These are phyloP conservation scores for Erythrocebus patas DNA, from an alignment of 2,113 vertebrate species.

Conservation along the genomic window DNA sequence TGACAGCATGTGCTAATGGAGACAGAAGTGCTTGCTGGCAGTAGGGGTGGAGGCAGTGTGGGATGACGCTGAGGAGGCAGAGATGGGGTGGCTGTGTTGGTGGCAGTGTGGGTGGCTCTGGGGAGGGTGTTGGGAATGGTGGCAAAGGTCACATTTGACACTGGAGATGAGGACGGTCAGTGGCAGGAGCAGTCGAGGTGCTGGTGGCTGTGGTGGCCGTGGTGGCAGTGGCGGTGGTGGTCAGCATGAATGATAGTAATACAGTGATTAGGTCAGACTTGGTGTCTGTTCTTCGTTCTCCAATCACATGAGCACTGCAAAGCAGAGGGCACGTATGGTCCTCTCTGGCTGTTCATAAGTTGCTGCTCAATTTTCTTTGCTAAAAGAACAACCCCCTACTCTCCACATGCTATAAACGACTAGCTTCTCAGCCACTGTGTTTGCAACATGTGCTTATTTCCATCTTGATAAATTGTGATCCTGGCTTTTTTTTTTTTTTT, in stretches of 20 bases:
- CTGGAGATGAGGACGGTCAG: no score
- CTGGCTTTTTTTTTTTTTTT: not conserved
- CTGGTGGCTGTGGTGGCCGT: accelerated
- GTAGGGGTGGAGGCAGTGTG: accelerated
- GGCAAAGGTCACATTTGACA: no score
- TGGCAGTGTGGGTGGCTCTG: no score
- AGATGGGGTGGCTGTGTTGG: accelerated
- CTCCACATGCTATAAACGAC: accelerated
- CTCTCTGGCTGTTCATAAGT: not conserved
- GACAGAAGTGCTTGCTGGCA: not conserved
- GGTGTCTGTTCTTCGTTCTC: not conserved
- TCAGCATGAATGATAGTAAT: accelerated
- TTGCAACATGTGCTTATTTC: not conserved
- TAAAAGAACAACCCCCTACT: not conserved
- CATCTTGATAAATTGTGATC: accelerated
- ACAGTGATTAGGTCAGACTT: no score
- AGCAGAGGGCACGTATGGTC: accelerated
- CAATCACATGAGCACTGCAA: not conserved
- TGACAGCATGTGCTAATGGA: not conserved
- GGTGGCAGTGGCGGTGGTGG: accelerated
- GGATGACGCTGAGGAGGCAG: not conserved
- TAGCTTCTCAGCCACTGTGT: not conserved
- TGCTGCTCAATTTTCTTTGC: not conserved
- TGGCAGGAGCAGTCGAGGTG: no score
- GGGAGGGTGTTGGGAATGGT: not conserved